Evolutionary conservation across 1,140 invertebrate genomes (phyloP).

Genomic region (Phortica variegata): DNA sequence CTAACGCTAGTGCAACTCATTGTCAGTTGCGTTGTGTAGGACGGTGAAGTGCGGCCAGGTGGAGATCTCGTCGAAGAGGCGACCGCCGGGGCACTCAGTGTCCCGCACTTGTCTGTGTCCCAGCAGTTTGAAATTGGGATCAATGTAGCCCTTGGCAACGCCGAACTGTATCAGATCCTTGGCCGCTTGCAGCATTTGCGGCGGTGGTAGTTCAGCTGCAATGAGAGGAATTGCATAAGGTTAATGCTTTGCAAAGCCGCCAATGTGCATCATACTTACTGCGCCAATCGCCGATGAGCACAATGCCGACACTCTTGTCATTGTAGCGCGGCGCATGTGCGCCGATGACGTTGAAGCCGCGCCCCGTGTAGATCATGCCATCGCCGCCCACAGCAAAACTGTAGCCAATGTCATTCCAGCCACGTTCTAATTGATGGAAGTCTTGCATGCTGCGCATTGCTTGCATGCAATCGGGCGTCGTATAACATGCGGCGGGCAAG

Average conservation of each 20-base stretch:
- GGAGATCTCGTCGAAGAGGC: conserved; percentile 65
- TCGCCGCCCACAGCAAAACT: conserved; percentile 80
- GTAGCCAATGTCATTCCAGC: conserved; percentile 75
- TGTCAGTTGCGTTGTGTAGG: conserved; percentile 10
- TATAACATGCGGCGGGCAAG: conserved; percentile 63
- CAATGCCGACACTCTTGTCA: conserved; percentile 70
- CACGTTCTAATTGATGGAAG: conserved; percentile 61
- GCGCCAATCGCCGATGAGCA: conserved; percentile 69
- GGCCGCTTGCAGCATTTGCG: conserved; percentile 63
- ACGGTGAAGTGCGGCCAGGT: conserved; percentile 66
- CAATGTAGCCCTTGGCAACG: conserved; percentile 63
- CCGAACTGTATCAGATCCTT: conserved; percentile 66
- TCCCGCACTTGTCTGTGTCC: conserved; percentile 69
- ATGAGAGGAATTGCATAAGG: conserved; percentile 10
- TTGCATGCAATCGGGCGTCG: conserved; percentile 57
- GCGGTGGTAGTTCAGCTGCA: conserved; percentile 62
- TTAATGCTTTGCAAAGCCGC: neutral
- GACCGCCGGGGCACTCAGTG: conserved; percentile 71
- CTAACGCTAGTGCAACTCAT: too few species aligned
- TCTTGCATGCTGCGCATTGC: conserved; percentile 65
- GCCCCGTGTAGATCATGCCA: conserved; percentile 72
- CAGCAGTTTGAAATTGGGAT: conserved; percentile 65
- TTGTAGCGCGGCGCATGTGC: conserved; percentile 74
- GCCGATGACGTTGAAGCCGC: conserved; percentile 72
- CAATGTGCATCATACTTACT: conserved; percentile 51